Conservation (phyloP, 2,888 invertebrate genomes). For the Belgica antarctica region DNA sequence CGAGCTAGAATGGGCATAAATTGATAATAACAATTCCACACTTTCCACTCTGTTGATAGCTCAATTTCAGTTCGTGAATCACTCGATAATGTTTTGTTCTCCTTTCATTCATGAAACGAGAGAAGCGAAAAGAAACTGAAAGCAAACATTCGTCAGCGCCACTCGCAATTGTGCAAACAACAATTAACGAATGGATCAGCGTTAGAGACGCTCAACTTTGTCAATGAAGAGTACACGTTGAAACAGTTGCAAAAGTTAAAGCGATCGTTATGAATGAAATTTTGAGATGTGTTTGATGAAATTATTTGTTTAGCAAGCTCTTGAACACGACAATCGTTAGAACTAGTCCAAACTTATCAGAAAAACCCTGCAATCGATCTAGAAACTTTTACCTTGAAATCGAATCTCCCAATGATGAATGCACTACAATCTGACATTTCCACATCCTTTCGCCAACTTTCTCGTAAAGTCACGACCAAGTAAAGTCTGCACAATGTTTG, state of each 20-base stretch:
- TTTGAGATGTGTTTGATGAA: background rate
- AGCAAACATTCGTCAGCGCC: constrained; percentile 15
- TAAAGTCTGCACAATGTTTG: no score
- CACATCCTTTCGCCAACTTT: no score
- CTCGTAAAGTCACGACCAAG: no score
- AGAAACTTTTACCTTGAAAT: no score
- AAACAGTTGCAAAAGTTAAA: no score
- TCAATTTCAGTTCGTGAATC: constrained; percentile 10
- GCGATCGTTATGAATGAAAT: no score
- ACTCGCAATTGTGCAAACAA: constrained; percentile 1
- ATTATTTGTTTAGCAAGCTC: background rate
- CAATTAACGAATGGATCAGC: constrained; percentile 6
- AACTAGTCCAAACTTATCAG: no score
- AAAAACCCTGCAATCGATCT: no score
- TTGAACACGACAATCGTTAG: background rate
- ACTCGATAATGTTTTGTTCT: background rate
- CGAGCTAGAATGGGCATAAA: background rate
- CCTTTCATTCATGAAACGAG: constrained; percentile 13
- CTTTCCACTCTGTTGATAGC: background rate
- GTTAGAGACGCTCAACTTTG: background rate
- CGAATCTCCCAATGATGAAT: no score
- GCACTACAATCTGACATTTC: no score
- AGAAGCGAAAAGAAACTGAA: no score
- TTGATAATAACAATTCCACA: constrained; percentile 1
- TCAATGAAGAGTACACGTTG: no score